Conservation (phyloP, 2,888 invertebrate species). For the Pardosa pseudoannulata region DNA sequence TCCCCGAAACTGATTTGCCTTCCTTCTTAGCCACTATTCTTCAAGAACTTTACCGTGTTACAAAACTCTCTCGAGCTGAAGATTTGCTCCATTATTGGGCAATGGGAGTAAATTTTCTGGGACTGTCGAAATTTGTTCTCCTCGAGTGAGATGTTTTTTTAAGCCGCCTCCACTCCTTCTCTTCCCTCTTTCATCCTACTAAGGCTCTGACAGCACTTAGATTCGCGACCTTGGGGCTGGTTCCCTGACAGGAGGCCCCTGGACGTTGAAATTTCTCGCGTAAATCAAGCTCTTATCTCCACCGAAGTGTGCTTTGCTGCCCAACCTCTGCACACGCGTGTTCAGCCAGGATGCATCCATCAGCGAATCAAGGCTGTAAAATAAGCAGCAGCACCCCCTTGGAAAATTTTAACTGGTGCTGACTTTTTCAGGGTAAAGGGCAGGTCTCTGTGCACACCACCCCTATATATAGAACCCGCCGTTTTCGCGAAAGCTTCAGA, state of each 20-base stretch:
- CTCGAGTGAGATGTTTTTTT: too few relatives aligned
- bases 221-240: conserved; percentile 34
- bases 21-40: too few relatives aligned
- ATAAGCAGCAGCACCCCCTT: conserved; percentile 39
- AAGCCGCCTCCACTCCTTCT: background rate
- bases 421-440: conserved; percentile 9
- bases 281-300: conserved; percentile 66
- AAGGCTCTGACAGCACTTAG: background rate
- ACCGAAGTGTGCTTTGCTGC: conserved; percentile 37
- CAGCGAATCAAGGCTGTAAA: conserved; percentile 41
- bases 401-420: conserved; percentile 50
- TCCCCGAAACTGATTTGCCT: too few relatives aligned
- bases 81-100: too few relatives aligned
- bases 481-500: conserved; percentile 23
- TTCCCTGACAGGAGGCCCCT: background rate
- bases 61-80: too few relatives aligned
- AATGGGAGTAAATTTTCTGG: background rate
- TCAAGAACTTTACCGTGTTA: too few relatives aligned
- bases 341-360: conserved; percentile 48
- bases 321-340: too few relatives aligned
- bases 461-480: conserved; percentile 57
- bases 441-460: too few relatives aligned
- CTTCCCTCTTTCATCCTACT: background rate
- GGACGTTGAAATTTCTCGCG: conserved; percentile 40
- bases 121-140: background rate